phyloP scores from a whole-genome alignment of 2,113 vertebrate genomes.

The Fulica atra region DNA sequence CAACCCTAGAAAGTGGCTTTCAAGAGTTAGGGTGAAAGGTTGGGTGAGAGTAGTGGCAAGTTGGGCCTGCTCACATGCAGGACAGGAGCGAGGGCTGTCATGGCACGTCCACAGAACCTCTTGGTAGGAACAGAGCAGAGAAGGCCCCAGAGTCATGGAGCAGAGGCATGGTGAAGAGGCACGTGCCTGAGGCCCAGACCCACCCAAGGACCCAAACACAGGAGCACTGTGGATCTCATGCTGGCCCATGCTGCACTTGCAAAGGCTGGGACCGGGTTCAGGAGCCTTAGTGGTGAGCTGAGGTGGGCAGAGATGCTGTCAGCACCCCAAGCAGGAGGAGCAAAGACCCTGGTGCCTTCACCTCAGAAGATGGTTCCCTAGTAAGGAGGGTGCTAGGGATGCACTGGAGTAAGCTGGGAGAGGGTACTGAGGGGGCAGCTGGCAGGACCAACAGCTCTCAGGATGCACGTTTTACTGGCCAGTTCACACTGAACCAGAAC shows the following conservation, averaged over 20 bases:
- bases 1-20: neutral
- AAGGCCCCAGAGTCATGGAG: neutral
- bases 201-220: neutral
- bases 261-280: neutral
- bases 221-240: neutral
- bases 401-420: neutral
- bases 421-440: neutral
- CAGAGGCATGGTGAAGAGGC: neutral
- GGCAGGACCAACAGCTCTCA: neutral
- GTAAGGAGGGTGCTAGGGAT: neutral
- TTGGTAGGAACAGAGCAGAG: neutral
- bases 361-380: neutral
- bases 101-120: neutral
- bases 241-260: neutral
- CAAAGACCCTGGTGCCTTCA: neutral
- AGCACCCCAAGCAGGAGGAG: neutral
- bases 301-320: neutral
- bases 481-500: neutral
- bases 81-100: neutral
- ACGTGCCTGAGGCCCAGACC: neutral
- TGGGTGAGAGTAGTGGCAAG: accelerated
- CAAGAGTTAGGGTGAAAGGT: neutral
- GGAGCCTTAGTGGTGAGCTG: neutral
- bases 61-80: neutral
- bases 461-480: neutral